Base-by-base conservation (phyloP, 37 sponge, comb jelly and placozoan species). In the Petrosia ficiformis region DNA sequence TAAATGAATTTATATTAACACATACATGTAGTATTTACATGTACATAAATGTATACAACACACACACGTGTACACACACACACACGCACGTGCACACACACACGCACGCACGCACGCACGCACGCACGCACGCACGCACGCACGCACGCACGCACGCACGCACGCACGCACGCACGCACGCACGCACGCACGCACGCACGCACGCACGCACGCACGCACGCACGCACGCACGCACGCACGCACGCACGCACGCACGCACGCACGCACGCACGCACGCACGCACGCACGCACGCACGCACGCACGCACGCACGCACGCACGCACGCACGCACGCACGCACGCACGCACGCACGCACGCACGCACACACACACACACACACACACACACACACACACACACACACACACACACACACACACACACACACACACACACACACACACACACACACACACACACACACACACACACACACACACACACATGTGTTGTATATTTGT, bases 391-490 rank as follows among this genome's bases (percentile, higher is more conserved):
- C 4, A 28, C 63, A 31, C 63, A 28, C 63, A 3, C 63, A 31
- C 63, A 59, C 4, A 59, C 63, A 28, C 2, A 3, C 4, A 28
- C 4, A 28, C 63, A 2, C 16, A 22, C 57, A 54, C 57, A 22
- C 57, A 54, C 21, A 22, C 16, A 22, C 57, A 22, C 57, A 54
- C 57, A 54, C 57, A 54, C 57, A 54, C 57, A 54, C 57, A 54
- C 57, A 54, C 57, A 54, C 57, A 54, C 57, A 54, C 57, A 54
- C 57, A 54, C 57, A 65, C 35, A 30, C 68, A 65, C 30, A 30
- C 68, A 54, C 57, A 54, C 57, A 54, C 57, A 54, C 57, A 54
- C 57, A 54, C 57, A 54, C 57, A 54, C 57, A n/a, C n/a, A n/a
- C n/a, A n/a, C n/a, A n/a, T n/a, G n/a, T n/a, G n/a, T n/a, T n/a